Evolutionary conservation across 1,140 invertebrate genomes (phyloP), one percentile per base, ranked within the genome.

Genomic region (Macrobrachium rosenbergii): DNA sequence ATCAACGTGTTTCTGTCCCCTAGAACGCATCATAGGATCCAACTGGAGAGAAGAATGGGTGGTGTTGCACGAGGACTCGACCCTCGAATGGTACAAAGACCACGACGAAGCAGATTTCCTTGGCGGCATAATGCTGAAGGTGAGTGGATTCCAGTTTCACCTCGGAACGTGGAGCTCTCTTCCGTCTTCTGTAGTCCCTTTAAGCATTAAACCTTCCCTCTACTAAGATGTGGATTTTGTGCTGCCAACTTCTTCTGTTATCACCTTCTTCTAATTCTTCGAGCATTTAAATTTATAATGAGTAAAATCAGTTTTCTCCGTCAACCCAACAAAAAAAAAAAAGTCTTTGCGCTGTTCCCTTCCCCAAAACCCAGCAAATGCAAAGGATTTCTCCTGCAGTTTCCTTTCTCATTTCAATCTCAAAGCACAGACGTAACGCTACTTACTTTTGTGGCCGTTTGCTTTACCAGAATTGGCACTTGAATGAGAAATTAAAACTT

Each of bases 31-130:
- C 87, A 93, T 96, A 81, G 95, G 95, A 92, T 95, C 94, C 91
- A 93, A 94, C n/a, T 96, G 95, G 95, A 93, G 94, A 11, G 95
- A 96, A 91, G 95, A 96, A 91, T 96, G 95, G 95, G 94, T 96
- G 67, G 95, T 96, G 52, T 92, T 96, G 11, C 96, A 96, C 91
- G 95, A 96, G 89, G 95, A 96, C 92, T 95, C 95, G 7, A 95
- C 95, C 19, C 93, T 96, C 91, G 95, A 95, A 11, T 96, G 95
- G 95, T 96, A 95, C 90, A 95, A 95, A 90, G 95, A 95, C 90
- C 93, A 93, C 87, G 92, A 92, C n/a, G 90, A 93, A 12, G 89
- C 89, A 28, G 91, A 92, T 16, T 92, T 93, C 7, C 91, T 92
- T 59, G 94, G 94, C 8, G 92, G 91, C 43, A 89, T 94, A 37